Percentiles rank a stretch among this genome's conserved stretches.
These are phyloP conservation scores for Volucella zonaria DNA, from an alignment of 2,888 invertebrate species.

Conservation along the genomic window DNA sequence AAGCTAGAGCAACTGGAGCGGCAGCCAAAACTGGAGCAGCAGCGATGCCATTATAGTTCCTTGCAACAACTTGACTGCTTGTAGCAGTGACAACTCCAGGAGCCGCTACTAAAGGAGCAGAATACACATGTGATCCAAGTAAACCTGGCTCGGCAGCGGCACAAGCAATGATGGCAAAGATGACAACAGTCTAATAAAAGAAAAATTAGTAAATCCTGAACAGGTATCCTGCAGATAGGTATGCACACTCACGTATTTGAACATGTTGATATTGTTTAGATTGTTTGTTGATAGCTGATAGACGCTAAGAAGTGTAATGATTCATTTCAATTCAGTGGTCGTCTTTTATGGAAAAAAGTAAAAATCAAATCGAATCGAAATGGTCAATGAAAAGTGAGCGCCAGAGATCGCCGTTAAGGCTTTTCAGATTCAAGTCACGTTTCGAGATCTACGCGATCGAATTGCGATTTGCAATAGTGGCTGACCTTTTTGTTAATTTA, in stretches of 20 bases:
- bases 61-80: constrained; percentile 52
- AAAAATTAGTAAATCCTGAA: background rate
- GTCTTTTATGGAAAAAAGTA: constrained; percentile 19
- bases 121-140: constrained; percentile 58
- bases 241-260: constrained; percentile 46
- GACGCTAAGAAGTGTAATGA: background rate
- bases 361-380: background rate
- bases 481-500: background rate
- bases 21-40: constrained; percentile 83
- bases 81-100: constrained; percentile 24
- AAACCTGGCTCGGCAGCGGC: constrained; percentile 61
- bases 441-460: background rate
- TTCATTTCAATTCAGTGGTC: constrained; percentile 14
- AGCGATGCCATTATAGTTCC: constrained; percentile 62
- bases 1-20: constrained; percentile 80
- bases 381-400: background rate
- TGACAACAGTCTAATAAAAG: constrained; percentile 16
- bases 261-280: constrained; percentile 34
- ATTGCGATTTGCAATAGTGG: background rate
- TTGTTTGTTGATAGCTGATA: constrained; percentile 9
- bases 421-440: background rate
- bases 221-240: background rate
- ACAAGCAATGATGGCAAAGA: constrained; percentile 11
- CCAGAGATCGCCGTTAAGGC: background rate
- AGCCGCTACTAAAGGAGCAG: constrained; percentile 6